Percentiles rank a stretch among this genome's conserved stretches.
These are phyloP conservation scores for Tarsius wallacei DNA, from an alignment of 2,797 vertebrate species.

Conservation along the genomic window DNA sequence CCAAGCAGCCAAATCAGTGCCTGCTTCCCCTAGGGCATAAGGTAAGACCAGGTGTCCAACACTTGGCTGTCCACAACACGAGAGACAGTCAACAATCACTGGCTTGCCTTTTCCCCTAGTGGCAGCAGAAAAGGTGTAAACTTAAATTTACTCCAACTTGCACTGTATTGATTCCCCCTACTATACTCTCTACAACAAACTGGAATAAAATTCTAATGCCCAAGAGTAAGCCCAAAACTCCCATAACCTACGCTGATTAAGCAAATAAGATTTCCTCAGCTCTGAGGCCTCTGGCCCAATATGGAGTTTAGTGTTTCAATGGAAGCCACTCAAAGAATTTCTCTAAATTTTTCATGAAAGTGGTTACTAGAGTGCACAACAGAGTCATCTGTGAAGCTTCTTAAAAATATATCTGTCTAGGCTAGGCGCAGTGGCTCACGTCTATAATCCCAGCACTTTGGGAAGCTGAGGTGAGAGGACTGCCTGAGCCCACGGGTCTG, in stretches of 20 bases:
- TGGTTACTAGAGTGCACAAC: neutral
- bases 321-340: neutral
- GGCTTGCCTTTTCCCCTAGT: neutral
- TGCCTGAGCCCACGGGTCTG: neutral
- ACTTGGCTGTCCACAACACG: neutral
- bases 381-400: neutral
- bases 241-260: neutral
- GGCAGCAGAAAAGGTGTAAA: neutral
- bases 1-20: constrained; percentile 97
- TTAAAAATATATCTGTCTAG: neutral
- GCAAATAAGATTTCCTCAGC: constrained; percentile 26
- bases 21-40: constrained; percentile 94
- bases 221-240: neutral
- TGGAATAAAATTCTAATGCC: neutral
- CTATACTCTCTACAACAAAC: neutral
- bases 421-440: neutral
- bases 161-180: neutral
- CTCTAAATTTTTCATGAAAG: constrained; percentile 40
- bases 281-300: neutral
- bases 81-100: neutral
- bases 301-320: constrained; percentile 36
- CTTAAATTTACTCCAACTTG: neutral
- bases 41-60: neutral
- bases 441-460: neutral
- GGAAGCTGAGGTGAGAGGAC: neutral